phyloP scores from a whole-genome alignment of 1,140 invertebrate species.

The Harlomillsia oculata region DNA sequence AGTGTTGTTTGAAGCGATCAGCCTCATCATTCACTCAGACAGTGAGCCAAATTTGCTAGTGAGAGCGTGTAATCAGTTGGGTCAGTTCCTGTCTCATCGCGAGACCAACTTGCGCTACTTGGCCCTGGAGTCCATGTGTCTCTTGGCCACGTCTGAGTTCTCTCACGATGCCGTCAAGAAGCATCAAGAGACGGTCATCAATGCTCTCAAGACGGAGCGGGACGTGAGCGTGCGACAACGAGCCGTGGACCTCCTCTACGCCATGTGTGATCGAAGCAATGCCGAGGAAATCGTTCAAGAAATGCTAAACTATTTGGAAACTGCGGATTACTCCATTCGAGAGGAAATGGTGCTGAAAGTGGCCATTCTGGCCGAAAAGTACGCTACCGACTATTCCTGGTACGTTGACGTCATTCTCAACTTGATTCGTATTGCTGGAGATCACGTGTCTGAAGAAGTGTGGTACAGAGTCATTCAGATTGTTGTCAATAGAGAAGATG shows the following conservation, averaged over 20 bases:
- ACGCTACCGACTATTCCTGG: slow-evolving; percentile 99
- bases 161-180: slow-evolving; percentile 99
- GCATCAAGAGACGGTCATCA: slow-evolving; percentile 98
- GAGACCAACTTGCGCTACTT: slow-evolving; percentile 98
- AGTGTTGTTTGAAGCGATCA: slow-evolving; percentile 98
- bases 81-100: slow-evolving; percentile 94
- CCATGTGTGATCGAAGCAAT: slow-evolving; percentile 99
- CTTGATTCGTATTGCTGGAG: slow-evolving; percentile 97
- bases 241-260: slow-evolving; percentile 97
- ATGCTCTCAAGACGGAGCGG: slow-evolving; percentile 97
- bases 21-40: slow-evolving; percentile 99
- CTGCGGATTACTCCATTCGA: slow-evolving; percentile 97
- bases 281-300: slow-evolving; percentile 99
- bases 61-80: slow-evolving; percentile 95
- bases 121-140: slow-evolving; percentile 98
- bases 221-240: slow-evolving; percentile 97
- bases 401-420: slow-evolving; percentile 98
- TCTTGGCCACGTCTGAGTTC: slow-evolving; percentile 97
- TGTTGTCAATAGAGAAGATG: slow-evolving; percentile 98
- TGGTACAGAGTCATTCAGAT: slow-evolving; percentile 99
- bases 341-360: slow-evolving; percentile 99
- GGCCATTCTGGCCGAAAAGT: slow-evolving; percentile 98
- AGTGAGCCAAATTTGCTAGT: slow-evolving; percentile 95
- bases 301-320: slow-evolving; percentile 98
- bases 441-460: slow-evolving; percentile 90